phyloP scores from a whole-genome alignment of 2,113 vertebrate species.

The Chascanopsetta lugubris region DNA sequence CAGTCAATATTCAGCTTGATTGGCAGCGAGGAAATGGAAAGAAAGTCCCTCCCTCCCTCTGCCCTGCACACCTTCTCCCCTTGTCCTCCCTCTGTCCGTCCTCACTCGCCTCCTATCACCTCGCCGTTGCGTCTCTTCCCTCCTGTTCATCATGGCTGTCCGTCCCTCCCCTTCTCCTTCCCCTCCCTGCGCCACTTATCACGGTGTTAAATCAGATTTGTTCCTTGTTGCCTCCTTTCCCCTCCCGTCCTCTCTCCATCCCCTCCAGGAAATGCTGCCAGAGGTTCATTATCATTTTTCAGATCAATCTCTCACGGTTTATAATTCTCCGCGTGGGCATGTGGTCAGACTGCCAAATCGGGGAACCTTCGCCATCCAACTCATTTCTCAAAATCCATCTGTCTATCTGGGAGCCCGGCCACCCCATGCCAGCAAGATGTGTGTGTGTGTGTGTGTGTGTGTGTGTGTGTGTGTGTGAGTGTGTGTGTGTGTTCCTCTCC shows the following conservation, averaged over 20 bases:
- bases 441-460: slow-evolving; percentile 23
- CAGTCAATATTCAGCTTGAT: slow-evolving; percentile 6
- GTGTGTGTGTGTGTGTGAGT: slow-evolving; percentile 16
- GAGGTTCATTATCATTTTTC: slow-evolving; percentile 57
- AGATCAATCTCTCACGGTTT: slow-evolving; percentile 53
- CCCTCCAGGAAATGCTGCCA: slow-evolving; percentile 20
- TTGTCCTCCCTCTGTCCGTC: not conserved
- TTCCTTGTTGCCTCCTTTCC: slow-evolving; percentile 18
- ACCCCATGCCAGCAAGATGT: slow-evolving; percentile 30
- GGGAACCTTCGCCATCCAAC: slow-evolving; percentile 37
- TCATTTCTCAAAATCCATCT: slow-evolving; percentile 68
- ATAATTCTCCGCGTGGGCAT: slow-evolving; percentile 53
- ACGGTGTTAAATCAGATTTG: slow-evolving; percentile 22
- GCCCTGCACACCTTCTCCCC: not conserved
- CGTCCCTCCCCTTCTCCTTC: slow-evolving; percentile 6
- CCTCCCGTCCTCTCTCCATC: not conserved
- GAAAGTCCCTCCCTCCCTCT: not conserved
- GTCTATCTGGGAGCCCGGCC: slow-evolving; percentile 49
- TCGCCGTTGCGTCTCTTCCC: slow-evolving; percentile 1
- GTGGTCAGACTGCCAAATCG: slow-evolving; percentile 50
- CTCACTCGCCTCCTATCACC: not conserved
- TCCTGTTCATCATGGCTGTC: not conserved
- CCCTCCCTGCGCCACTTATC: slow-evolving; percentile 25
- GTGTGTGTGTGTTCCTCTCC: not conserved
- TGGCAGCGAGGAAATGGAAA: not conserved